Evolutionary conservation across 2,797 vertebrate species (phyloP).

Genomic region (Urosaurus nigricauda): DNA sequence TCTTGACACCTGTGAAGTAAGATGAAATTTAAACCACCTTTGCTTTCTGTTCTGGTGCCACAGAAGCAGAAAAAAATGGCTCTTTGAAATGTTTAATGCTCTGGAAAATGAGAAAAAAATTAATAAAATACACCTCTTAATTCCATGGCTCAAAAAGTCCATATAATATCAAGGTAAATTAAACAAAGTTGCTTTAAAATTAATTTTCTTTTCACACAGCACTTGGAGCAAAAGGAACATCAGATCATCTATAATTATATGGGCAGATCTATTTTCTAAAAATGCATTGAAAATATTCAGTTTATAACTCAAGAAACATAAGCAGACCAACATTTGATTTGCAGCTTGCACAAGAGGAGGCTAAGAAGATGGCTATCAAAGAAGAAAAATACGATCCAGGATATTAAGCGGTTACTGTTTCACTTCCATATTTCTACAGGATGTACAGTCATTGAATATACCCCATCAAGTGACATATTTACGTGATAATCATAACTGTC

Average conservation of each 20-base stretch:
- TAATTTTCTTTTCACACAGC: not conserved
- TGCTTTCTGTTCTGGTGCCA: not conserved
- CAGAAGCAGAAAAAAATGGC: not conserved
- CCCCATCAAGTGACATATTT: not conserved
- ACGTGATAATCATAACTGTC: not conserved
- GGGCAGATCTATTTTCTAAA: constrained; percentile 5
- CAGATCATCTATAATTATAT: not conserved
- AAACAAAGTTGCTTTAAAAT: not conserved
- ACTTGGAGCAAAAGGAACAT: not conserved
- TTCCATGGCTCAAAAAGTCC: not conserved
- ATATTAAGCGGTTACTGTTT: not conserved
- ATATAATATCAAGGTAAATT: constrained; percentile 3
- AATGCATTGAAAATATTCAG: not conserved
- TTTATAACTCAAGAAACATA: not conserved
- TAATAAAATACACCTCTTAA: not conserved
- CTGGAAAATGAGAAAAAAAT: constrained; percentile 9
- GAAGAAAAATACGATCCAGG: no score
- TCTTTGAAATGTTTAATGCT: not conserved
- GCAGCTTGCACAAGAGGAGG: no score
- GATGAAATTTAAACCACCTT: constrained; percentile 2
- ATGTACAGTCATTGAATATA: no score
- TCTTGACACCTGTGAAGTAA: not conserved
- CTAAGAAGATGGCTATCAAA: no score
- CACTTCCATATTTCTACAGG: not conserved
- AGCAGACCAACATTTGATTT: no score